These are phyloP conservation scores for Heliothis subflexa DNA, from an alignment of 1,140 invertebrate species.

Conservation along the genomic window DNA sequence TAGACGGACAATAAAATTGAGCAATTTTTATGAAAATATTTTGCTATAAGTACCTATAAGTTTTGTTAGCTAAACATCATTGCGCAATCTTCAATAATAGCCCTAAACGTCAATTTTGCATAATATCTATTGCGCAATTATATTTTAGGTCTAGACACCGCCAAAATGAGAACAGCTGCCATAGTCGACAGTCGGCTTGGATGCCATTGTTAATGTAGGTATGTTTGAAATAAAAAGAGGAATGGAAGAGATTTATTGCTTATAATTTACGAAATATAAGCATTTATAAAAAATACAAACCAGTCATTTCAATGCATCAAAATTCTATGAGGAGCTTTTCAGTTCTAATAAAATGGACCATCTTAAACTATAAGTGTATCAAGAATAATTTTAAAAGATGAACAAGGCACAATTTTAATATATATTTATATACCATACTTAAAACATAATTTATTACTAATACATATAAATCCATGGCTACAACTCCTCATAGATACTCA, in stretches of 20 bases:
- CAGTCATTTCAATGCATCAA: slow-evolving; percentile 62
- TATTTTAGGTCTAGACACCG: no score
- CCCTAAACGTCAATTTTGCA: no score
- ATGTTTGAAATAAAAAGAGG: slow-evolving; percentile 34
- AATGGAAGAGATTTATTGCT: slow-evolving; percentile 74
- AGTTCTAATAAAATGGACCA: neutral
- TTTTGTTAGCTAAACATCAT: no score
- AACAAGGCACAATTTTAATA: slow-evolving; percentile 67
- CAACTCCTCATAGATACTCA: slow-evolving; percentile 64
- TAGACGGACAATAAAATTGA: no score
- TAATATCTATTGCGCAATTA: no score
- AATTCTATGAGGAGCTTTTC: slow-evolving; percentile 67
- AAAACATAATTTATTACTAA: slow-evolving; percentile 41
- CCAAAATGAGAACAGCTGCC: no score
- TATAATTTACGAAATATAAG: slow-evolving; percentile 60
- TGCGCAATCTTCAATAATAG: no score
- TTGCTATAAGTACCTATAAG: no score
- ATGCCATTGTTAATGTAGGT: no score
- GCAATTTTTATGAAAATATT: no score
- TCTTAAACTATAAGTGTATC: neutral
- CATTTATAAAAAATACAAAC: slow-evolving; percentile 67
- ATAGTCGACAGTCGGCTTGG: no score
- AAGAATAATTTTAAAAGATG: slow-evolving; percentile 30
- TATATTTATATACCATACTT: slow-evolving; percentile 20
- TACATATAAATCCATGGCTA: slow-evolving; percentile 48